phyloP scores from a whole-genome alignment of 2,797 vertebrate species.

The Pelodytes ibericus region DNA sequence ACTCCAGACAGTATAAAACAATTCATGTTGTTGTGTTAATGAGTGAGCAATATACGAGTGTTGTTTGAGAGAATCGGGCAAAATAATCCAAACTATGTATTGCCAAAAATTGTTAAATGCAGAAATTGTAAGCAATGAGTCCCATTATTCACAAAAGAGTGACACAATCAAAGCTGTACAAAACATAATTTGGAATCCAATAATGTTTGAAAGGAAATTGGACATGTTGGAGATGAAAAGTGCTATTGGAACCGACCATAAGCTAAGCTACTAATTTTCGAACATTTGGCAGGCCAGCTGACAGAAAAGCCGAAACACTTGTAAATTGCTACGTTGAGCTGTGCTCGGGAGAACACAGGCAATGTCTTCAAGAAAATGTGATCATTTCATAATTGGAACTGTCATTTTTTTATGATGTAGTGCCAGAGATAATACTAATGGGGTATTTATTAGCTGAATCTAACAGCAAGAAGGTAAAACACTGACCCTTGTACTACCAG shows the following conservation, averaged over 20 bases:
- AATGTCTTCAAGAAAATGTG: constrained; percentile 5
- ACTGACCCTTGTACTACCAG: no score
- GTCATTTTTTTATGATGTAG: neutral
- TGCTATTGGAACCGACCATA: constrained; percentile 31
- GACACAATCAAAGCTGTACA: constrained; percentile 24
- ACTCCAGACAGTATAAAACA: no score
- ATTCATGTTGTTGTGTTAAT: no score
- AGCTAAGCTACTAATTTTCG: constrained; percentile 42
- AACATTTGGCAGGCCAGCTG: constrained; percentile 39
- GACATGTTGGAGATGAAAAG: constrained; percentile 40
- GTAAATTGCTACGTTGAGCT: neutral
- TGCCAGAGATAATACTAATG: neutral
- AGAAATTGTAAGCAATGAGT: neutral
- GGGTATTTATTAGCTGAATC: neutral
- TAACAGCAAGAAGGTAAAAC: no score
- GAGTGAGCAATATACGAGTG: no score
- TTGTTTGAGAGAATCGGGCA: no score
- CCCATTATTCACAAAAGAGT: constrained; percentile 25
- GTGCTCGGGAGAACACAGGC: neutral
- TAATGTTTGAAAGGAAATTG: constrained; percentile 24
- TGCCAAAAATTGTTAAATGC: neutral
- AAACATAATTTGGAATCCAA: constrained; percentile 28
- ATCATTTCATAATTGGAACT: neutral
- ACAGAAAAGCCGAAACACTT: constrained; percentile 8
- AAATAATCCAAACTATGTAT: neutral